Conservation (phyloP, 2,797 vertebrate species). For the Siniperca scherzeri region DNA sequence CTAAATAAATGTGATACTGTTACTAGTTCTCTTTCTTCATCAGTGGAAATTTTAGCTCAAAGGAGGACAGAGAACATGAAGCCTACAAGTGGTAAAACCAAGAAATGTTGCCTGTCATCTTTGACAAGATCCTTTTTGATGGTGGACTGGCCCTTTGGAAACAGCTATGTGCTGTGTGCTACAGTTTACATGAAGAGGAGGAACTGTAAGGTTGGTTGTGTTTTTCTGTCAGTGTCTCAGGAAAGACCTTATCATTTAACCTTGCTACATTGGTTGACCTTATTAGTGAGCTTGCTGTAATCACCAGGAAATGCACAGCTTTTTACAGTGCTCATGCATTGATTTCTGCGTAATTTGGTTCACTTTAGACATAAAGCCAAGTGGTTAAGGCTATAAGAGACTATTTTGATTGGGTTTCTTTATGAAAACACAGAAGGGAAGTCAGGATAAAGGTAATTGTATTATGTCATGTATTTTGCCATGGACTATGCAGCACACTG, state of each 20-base stretch:
- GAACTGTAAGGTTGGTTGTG: slow-evolving; percentile 4
- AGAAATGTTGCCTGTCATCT: slow-evolving; percentile 46
- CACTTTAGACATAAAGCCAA: slow-evolving; percentile 19
- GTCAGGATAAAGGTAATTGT: neutral
- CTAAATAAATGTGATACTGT: neutral
- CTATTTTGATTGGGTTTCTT: slow-evolving; percentile 1
- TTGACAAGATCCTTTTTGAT: slow-evolving; percentile 45
- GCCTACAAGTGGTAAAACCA: slow-evolving; percentile 30
- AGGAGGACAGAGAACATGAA: slow-evolving; percentile 17
- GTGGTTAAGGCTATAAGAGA: slow-evolving; percentile 1
- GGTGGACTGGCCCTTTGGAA: slow-evolving; percentile 23
- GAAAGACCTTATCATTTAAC: slow-evolving; percentile 61
- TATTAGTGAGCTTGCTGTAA: slow-evolving; percentile 50
- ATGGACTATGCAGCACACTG: neutral
- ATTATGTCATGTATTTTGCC: neutral
- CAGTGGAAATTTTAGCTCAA: slow-evolving; percentile 8
- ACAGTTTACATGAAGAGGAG: slow-evolving; percentile 26
- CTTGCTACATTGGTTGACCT: slow-evolving; percentile 41
- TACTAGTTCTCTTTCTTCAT: slow-evolving; percentile 22
- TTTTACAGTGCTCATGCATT: slow-evolving; percentile 32
- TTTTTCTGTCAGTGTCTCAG: slow-evolving; percentile 15
- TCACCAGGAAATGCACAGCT: slow-evolving; percentile 53
- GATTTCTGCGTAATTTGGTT: slow-evolving; percentile 54
- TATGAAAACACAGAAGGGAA: slow-evolving; percentile 4
- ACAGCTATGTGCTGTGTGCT: slow-evolving; percentile 19